Percentiles rank a stretch among this genome's conserved stretches.
phyloP scores from a whole-genome alignment of 2,797 vertebrate genomes.

The Tapirus indicus region DNA sequence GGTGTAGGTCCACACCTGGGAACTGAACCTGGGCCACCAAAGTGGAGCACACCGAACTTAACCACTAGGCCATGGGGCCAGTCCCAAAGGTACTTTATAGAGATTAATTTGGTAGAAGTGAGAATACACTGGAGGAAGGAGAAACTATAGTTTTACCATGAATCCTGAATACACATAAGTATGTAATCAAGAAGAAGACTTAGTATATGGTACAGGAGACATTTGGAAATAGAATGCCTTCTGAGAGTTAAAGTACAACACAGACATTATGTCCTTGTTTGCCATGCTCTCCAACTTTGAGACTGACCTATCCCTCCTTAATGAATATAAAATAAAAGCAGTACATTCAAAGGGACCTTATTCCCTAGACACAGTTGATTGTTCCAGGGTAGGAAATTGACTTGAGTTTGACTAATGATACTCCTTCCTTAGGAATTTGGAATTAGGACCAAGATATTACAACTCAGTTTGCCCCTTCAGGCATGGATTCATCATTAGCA shows the following conservation, averaged over 20 bases:
- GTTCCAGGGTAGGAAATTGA: background rate
- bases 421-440: slow-evolving; percentile 19
- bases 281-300: background rate
- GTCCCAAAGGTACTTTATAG: slow-evolving; percentile 9
- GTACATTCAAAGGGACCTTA: background rate
- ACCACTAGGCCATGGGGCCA: too few relatives aligned
- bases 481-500: background rate
- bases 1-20: too few relatives aligned
- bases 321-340: slow-evolving; percentile 29
- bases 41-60: too few relatives aligned
- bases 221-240: background rate
- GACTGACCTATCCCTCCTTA: background rate
- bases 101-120: slow-evolving; percentile 34
- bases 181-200: background rate
- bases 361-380: background rate
- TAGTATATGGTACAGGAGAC: background rate
- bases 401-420: background rate
- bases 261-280: background rate
- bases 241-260: background rate
- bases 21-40: too few relatives aligned
- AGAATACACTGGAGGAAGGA: background rate
- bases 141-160: slow-evolving; percentile 16
- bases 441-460: slow-evolving; percentile 7
- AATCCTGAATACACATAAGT: background rate
- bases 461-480: background rate